These are phyloP conservation scores for Trichacis sp. DNA, from an alignment of 2,888 invertebrate genomes.

Conservation along the genomic window DNA sequence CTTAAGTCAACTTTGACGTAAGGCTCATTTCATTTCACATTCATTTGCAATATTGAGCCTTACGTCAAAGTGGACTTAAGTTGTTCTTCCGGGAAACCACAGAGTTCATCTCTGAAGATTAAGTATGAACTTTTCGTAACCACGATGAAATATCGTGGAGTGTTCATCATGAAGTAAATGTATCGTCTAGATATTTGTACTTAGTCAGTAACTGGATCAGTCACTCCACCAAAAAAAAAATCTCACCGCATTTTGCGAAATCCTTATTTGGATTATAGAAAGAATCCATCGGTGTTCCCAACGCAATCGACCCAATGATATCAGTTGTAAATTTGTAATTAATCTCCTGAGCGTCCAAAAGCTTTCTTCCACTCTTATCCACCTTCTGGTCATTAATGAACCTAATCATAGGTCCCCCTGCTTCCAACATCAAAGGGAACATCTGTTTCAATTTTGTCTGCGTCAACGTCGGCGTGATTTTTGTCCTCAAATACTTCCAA, in stretches of 20 bases:
- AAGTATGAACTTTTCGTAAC: too few species aligned
- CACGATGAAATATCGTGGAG: too few species aligned
- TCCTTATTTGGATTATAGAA: slow-evolving; percentile 55
- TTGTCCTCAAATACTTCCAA: slow-evolving; percentile 71
- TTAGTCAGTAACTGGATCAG: neutral
- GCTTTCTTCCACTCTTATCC: slow-evolving; percentile 36
- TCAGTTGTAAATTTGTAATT: slow-evolving; percentile 60
- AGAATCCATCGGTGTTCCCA: slow-evolving; percentile 55
- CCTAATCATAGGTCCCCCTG: slow-evolving; percentile 58
- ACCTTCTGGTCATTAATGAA: slow-evolving; percentile 42
- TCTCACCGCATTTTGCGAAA: slow-evolving; percentile 53
- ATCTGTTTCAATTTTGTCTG: slow-evolving; percentile 72
- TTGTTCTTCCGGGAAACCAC: too few species aligned
- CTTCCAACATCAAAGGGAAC: slow-evolving; percentile 69
- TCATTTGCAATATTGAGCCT: too few species aligned
- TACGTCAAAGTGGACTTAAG: too few species aligned
- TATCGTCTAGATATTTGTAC: too few species aligned
- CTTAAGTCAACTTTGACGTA: too few species aligned
- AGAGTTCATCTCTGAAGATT: too few species aligned
- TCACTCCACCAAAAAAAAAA: neutral
- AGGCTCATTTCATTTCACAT: too few species aligned
- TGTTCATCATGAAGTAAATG: too few species aligned
- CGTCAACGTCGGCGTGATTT: slow-evolving; percentile 72
- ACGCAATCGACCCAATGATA: slow-evolving; percentile 55
- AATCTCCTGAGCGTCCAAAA: slow-evolving; percentile 57